Percentiles rank a stretch among this genome's conserved stretches.
Conservation (phyloP, 2,888 invertebrate species). For the Eilema griseolum region DNA sequence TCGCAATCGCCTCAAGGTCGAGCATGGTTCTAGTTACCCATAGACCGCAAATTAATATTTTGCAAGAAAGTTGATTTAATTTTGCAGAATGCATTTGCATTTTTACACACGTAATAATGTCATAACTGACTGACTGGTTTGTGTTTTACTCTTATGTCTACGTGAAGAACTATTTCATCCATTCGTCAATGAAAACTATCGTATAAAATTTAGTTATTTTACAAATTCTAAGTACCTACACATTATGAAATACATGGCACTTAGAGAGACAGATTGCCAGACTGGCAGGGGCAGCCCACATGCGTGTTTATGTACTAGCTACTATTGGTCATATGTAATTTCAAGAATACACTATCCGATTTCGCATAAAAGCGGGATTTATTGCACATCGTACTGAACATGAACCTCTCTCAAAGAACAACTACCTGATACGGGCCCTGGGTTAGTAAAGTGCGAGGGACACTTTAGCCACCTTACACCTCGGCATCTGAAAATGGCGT, state of each 20-base stretch:
- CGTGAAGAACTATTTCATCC: neutral
- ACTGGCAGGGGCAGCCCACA: neutral
- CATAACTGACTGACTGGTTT: slow-evolving; percentile 8
- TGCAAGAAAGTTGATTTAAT: slow-evolving; percentile 32
- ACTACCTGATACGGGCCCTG: neutral
- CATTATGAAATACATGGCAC: neutral
- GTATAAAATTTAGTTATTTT: neutral
- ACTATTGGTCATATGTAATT: neutral
- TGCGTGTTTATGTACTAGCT: neutral
- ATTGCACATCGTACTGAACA: neutral
- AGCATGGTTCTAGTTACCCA: slow-evolving; percentile 38
- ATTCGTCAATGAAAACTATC: neutral
- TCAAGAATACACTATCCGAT: neutral
- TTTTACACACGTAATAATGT: slow-evolving; percentile 26
- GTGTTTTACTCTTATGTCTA: slow-evolving; percentile 1
- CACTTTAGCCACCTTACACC: too few species aligned
- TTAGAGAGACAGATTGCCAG: neutral
- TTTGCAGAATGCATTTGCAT: slow-evolving; percentile 28
- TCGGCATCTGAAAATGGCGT: too few species aligned
- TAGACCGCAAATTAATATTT: slow-evolving; percentile 42
- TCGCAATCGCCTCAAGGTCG: slow-evolving; percentile 46
- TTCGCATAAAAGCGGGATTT: neutral
- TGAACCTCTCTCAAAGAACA: neutral
- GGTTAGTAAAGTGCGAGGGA: too few species aligned
- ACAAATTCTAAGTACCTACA: too few species aligned